Evolutionary conservation across 2,113 vertebrate genomes (phyloP).

Genomic region (Edolisoma coerulescens): DNA sequence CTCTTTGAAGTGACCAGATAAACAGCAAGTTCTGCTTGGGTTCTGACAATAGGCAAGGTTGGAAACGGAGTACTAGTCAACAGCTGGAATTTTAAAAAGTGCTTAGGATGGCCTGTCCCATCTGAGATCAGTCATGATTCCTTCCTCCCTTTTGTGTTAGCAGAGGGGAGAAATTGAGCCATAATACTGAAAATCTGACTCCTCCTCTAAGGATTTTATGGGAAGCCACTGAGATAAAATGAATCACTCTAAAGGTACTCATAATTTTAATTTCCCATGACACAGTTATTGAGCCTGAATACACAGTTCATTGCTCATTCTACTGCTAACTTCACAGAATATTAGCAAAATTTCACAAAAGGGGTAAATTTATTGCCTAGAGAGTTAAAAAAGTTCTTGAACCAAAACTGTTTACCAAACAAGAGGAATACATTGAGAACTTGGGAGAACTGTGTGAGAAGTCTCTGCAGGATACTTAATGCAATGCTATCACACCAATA

Average conservation of each 20-base stretch:
- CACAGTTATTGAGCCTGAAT: neutral
- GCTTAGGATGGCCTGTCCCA: neutral
- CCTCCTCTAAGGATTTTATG: neutral
- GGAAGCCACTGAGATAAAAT: neutral
- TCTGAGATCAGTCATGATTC: neutral
- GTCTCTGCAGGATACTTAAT: neutral
- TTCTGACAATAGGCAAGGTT: neutral
- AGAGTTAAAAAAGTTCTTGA: neutral
- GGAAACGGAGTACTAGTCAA: neutral
- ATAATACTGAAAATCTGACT: neutral
- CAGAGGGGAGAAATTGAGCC: neutral
- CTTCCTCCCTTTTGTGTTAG: neutral
- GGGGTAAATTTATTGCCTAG: neutral
- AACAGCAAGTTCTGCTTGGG: neutral
- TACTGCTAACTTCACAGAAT: neutral
- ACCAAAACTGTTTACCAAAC: neutral
- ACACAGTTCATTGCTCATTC: neutral
- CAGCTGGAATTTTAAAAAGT: neutral
- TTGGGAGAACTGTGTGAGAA: neutral
- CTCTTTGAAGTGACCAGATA: neutral
- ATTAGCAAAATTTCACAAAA: neutral
- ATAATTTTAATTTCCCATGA: constrained; percentile 12
- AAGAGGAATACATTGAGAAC: neutral
- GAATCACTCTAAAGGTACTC: neutral
- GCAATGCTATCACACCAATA: neutral